Base-by-base conservation (phyloP, 2,888 invertebrate genomes). In the Beris chalybata region DNA sequence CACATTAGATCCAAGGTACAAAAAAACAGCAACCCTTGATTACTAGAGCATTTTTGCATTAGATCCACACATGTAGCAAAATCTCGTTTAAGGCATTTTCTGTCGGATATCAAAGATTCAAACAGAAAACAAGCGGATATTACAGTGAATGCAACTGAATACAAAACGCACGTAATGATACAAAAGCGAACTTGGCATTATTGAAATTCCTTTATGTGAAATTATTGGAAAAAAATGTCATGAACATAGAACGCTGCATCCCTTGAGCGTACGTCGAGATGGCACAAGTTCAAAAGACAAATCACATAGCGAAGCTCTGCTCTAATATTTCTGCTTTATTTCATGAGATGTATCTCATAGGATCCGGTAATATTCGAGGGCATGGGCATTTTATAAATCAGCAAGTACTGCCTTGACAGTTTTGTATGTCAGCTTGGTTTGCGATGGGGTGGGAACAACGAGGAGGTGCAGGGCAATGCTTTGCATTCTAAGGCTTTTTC, bases 131-230 rank as follows among this genome's bases (percentile, higher is more conserved):
- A 47, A 45, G 13, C 47, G 47, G 48, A 59, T 53, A 53, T 53
- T 30, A 7, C 30, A 59, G 38, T 48, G 9, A 31, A 43, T 31
- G 38, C 7, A 47, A 13, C 47, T 22, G 13, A 57, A 47, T 29
- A 30, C 11, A 30, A 9, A 38, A 38, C 38, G 38, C 38, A 38
- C 9, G 9, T 22, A 38, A 38, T 38, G 38, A 65, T 64, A 61
- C 61, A 65, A 65, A 68, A 55, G 55, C 54, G 31, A 58, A 58
- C 29, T 54, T 50, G 29, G 61, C 48, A 50, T 65, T 65, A 68
- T 68, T 68, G 68, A 63, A 68, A 68, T 65, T 68, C 57, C 68
- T 68, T 68, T 64, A 61, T 63, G 61, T 65, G 56, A 66, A 68
- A 65, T 59, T 59, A 59, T 59, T 48, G 48, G 48, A 48, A 59